phyloP scores from a whole-genome alignment of 1,140 invertebrate genomes.

The Lethrus apterus region DNA sequence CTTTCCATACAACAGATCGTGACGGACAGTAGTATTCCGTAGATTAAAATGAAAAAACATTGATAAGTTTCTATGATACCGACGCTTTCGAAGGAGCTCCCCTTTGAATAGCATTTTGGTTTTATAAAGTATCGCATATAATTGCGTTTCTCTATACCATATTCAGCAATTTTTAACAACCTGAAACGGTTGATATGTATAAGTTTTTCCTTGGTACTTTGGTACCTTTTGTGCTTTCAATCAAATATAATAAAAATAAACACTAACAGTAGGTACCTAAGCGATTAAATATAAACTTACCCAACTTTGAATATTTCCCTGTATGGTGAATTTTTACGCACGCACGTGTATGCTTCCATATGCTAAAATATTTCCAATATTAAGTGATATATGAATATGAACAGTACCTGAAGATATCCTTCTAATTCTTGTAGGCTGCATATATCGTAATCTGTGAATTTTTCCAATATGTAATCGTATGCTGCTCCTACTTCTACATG shows the following conservation, averaged over 20 bases:
- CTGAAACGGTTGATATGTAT: no score
- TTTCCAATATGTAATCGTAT: slow-evolving; percentile 25
- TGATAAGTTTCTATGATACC: slow-evolving; percentile 28
- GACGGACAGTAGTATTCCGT: slow-evolving; percentile 18
- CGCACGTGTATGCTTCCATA: not conserved
- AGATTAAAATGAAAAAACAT: slow-evolving; percentile 22
- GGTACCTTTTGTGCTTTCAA: no score
- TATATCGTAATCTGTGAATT: slow-evolving; percentile 31
- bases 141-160: slow-evolving; percentile 23
- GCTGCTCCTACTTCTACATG: slow-evolving; percentile 19
- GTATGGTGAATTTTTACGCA: not conserved
- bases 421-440: slow-evolving; percentile 29
- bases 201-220: no score
- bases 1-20: no score
- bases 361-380: not conserved
- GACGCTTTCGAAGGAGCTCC: slow-evolving; percentile 27
- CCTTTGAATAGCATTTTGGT: slow-evolving; percentile 25
- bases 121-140: slow-evolving; percentile 22
- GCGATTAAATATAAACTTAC: no score
- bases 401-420: slow-evolving; percentile 20
- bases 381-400: not conserved
- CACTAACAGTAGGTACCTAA: no score
- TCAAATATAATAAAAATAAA: no score
- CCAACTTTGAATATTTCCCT: not conserved
- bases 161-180: slow-evolving; percentile 23